Base-by-base conservation (phyloP, 2,113 vertebrate species). In the Pogonocichla stellata region DNA sequence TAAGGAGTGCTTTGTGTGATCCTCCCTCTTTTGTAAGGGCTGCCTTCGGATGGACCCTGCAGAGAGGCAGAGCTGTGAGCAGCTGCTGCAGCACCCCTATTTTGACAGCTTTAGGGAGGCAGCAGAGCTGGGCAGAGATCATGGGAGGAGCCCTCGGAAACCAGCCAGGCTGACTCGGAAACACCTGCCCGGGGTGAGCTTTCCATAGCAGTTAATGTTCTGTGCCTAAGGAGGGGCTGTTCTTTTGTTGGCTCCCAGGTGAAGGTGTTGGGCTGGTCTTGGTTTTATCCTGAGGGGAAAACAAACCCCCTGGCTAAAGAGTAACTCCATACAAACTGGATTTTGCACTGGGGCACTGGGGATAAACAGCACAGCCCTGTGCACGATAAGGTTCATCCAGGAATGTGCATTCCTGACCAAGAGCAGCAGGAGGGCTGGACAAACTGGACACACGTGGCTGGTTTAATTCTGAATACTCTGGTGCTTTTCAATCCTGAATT, bases 1-100 rank as follows among this genome's bases (percentile, higher is more conserved):
- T 3, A 3, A 26, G 0, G 1, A 38, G 19, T 2, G n/a, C 6
- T 72, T 2, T 28, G 34, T 61, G 86, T 36, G 33, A 28, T 34
- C 15, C 19, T 78, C 26, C 48, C 64, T 83, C 28, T 67, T 70
- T 48, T 26, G 65, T 1, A 29, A 99, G 99, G 98, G 98, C 23
- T 99, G 99, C 87, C 98, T 99, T 67, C 97, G 92, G 50, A 99
- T 99, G 99, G 98, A 99, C 92, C 99, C 99, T 2, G 98, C 97
- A 0, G 98, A 99, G 97, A 98, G 99, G 58, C 96, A 98, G 91
- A 98, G 96, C 0, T 99, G 99, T 31, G 99, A 99, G 96, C 98
- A 99, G 98, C 98, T 99, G 70, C 97, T 99, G 89, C 98, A 98
- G 67, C 99, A 99, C 3, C 97, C 99, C 3, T 99, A 99, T 58